Base-by-base conservation (phyloP, 1,140 invertebrate species). In the Linepithema humile region DNA sequence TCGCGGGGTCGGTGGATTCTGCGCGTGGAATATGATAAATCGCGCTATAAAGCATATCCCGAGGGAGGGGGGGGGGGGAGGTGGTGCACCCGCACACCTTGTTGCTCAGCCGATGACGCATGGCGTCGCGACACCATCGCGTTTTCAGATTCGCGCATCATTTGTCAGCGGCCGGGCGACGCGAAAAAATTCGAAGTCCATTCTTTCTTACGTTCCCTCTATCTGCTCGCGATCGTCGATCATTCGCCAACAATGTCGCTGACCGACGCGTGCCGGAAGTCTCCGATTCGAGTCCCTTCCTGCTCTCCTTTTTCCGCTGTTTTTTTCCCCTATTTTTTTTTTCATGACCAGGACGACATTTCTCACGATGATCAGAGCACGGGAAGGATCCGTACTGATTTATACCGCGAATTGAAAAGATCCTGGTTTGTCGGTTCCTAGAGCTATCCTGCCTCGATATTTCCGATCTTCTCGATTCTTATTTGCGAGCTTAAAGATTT, bases 181-280 rank as follows among this genome's bases (percentile, higher is more conserved):
- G n/a, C 75, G 32, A 80, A 80, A 80, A 80, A 80, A 69, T 80
- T 80, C 75, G 70, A 69, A 80, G 75, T 80, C 64, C 75, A 80
- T 80, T 80, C 75, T 80, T 80, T 69, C 75, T 80, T 80, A 80
- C 38, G 48, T 80, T 80, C 75, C 48, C 75, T 40, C 64, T 69
- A 80, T 80, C 64, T 35, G 48, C 35, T 64, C 12, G 62, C 45
- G 64, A 80, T 80, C 75, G 75, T 80, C 75, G 75, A 80, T 80
- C 75, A 80, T 80, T 80, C 75, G 75, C 48, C 64, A 80, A 80
- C 75, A 80, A 80, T 80, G 64, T 80, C 38, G 48, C 64, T 69
- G 75, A 80, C 75, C 75, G 75, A 80, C 75, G 50, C 75, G 75
- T 70, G 64, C 75, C 75, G 64, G 48, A 70, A 80, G 75, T 80